Conservation (phyloP, 2,888 invertebrate species). For the Pammene fasciana region DNA sequence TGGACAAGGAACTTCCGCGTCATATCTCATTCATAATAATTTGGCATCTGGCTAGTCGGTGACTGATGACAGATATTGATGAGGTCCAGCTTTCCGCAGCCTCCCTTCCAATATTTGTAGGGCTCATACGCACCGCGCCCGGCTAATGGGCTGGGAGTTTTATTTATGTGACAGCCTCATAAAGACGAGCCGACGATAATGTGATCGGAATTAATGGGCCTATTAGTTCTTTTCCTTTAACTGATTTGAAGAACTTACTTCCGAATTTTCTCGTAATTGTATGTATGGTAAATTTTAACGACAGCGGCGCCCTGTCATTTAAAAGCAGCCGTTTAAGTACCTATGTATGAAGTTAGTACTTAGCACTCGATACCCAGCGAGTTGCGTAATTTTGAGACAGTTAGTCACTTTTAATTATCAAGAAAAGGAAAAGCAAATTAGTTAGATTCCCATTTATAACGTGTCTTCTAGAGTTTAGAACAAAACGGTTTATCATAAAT, state of each 20-base stretch:
- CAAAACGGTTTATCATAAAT: no score
- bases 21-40: constrained; percentile 70
- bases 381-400: no score
- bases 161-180: constrained; percentile 73
- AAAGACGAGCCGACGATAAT: constrained; percentile 66
- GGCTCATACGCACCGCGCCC: constrained; percentile 54
- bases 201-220: constrained; percentile 67
- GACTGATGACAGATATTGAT: constrained; percentile 80
- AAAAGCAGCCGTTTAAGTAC: no score
- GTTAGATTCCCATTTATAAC: no score
- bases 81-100: constrained; percentile 61
- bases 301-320: no score
- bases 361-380: no score
- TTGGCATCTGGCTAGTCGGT: constrained; percentile 76
- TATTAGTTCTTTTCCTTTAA: constrained; percentile 54
- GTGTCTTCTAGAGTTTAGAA: no score
- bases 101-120: constrained; percentile 65
- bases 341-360: no score
- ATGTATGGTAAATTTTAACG: not conserved
- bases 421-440: no score
- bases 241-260: constrained; percentile 43
- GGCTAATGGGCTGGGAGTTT: constrained; percentile 69
- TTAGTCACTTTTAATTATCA: no score
- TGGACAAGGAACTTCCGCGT: constrained; percentile 61
- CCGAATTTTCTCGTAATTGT: not conserved